Evolutionary conservation across 2,797 vertebrate species (phyloP).

Genomic region (Arnoldichthys spilopterus): DNA sequence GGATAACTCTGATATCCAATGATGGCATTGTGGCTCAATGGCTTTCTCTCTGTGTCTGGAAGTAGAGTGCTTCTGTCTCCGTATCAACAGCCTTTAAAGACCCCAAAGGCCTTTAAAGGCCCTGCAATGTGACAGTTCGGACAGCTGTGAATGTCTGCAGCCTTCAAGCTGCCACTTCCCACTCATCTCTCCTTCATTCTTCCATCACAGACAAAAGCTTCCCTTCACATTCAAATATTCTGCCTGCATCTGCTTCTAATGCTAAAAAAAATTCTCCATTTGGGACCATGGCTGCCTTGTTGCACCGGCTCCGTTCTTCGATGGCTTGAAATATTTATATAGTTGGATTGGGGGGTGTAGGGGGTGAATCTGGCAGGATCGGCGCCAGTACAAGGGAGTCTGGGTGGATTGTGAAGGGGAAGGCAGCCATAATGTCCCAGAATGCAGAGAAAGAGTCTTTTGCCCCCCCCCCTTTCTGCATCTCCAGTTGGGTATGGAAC

Average conservation of each 20-base stretch:
- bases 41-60: neutral
- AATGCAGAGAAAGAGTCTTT: conserved; percentile 22
- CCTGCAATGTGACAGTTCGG: conserved; percentile 30
- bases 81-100: too few relatives aligned
- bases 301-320: conserved; percentile 32
- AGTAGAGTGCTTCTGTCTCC: conserved; percentile 7
- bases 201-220: conserved; percentile 46
- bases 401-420: conserved; percentile 39
- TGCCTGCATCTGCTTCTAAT: conserved; percentile 48
- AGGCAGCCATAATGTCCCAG: conserved; percentile 40
- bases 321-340: conserved; percentile 51
- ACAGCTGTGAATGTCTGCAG: conserved; percentile 43
- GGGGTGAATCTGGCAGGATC: conserved; percentile 23
- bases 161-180: conserved; percentile 38
- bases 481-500: conserved; percentile 62
- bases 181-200: conserved; percentile 32
- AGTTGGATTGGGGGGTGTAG: neutral
- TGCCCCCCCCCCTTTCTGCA: neutral
- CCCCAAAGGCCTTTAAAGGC: conserved; percentile 35
- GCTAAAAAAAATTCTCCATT: conserved; percentile 42
- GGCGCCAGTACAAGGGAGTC: conserved; percentile 25
- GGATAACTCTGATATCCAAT: conserved; percentile 1
- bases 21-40: neutral
- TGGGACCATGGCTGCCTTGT: conserved; percentile 33
- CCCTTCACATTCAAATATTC: conserved; percentile 54